A percentile compares a stretch with the other conserved stretches of the same genome.
These are phyloP conservation scores for Ophion slaviceki DNA, from an alignment of 2,888 invertebrate genomes.

Conservation along the genomic window DNA sequence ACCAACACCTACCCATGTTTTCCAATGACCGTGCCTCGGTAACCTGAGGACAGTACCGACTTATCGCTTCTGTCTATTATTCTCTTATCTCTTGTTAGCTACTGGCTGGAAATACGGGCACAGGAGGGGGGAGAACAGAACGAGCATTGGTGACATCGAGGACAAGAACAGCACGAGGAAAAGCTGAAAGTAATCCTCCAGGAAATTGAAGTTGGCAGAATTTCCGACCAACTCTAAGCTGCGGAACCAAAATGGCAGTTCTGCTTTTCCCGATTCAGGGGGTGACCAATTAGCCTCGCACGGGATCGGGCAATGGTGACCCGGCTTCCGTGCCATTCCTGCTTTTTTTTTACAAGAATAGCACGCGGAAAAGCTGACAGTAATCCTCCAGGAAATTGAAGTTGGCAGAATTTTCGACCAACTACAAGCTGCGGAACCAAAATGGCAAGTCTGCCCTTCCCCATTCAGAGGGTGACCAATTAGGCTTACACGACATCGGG, in stretches of 20 bases:
- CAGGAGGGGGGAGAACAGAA: not conserved
- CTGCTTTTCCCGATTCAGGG: too few species aligned
- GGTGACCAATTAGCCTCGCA: too few species aligned
- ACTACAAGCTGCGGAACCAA: too few species aligned
- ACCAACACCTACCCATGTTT: conserved; percentile 37
- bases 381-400: not conserved
- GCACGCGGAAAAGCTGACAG: not conserved
- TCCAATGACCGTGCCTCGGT: conserved; percentile 52
- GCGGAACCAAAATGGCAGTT: too few species aligned
- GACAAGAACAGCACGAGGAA: not conserved
- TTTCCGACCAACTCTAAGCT: not conserved
- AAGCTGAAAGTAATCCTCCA: not conserved
- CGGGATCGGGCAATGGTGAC: too few species aligned
- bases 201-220: not conserved
- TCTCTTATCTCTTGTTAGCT: conserved; percentile 45
- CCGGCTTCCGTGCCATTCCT: too few species aligned
- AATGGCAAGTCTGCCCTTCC: too few species aligned
- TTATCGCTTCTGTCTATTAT: conserved; percentile 62
- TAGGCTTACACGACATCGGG: too few species aligned
- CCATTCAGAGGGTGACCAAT: too few species aligned
- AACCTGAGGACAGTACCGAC: conserved; percentile 37
- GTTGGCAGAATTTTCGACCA: not conserved
- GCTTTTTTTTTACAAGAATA: not conserved
- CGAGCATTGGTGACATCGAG: not conserved
- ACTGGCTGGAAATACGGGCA: not conserved